phyloP scores from a whole-genome alignment of 1,140 invertebrate species.

The Aphidius gifuensis region DNA sequence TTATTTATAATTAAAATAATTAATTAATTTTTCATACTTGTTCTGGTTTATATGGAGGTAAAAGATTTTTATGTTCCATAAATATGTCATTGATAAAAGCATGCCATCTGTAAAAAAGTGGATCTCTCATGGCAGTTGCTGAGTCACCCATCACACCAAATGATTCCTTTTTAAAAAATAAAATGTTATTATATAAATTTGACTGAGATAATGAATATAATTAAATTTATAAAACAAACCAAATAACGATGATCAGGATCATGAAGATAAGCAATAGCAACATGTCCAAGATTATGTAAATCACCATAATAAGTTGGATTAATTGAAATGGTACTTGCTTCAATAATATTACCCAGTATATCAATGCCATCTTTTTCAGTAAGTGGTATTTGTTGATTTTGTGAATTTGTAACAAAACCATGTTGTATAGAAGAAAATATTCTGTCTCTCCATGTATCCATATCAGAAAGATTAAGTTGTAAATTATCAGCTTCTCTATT shows the following conservation, averaged over 20 bases:
- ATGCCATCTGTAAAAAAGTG: constrained; percentile 83
- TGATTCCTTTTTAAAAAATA: constrained; percentile 51
- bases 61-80: constrained; percentile 68
- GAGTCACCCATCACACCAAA: constrained; percentile 70
- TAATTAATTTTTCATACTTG: constrained; percentile 45
- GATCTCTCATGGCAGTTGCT: constrained; percentile 76
- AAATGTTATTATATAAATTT: not conserved
- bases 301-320: constrained; percentile 70
- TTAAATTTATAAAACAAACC: constrained; percentile 44
- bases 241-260: constrained; percentile 71
- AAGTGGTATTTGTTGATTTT: constrained; percentile 56
- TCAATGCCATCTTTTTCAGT: constrained; percentile 73
- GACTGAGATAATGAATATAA: not conserved
- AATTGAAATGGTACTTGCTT: constrained; percentile 66
- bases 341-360: constrained; percentile 75
- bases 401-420: constrained; percentile 56
- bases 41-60: constrained; percentile 61
- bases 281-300: constrained; percentile 70
- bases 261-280: constrained; percentile 66
- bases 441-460: constrained; percentile 73
- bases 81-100: constrained; percentile 77
- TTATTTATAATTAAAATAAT: not conserved
- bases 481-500: constrained; percentile 66
- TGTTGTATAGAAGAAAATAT: constrained; percentile 73
- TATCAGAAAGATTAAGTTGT: constrained; percentile 62